Conservation (phyloP, 2,797 vertebrate genomes). For the Coccyzus lansbergi region DNA sequence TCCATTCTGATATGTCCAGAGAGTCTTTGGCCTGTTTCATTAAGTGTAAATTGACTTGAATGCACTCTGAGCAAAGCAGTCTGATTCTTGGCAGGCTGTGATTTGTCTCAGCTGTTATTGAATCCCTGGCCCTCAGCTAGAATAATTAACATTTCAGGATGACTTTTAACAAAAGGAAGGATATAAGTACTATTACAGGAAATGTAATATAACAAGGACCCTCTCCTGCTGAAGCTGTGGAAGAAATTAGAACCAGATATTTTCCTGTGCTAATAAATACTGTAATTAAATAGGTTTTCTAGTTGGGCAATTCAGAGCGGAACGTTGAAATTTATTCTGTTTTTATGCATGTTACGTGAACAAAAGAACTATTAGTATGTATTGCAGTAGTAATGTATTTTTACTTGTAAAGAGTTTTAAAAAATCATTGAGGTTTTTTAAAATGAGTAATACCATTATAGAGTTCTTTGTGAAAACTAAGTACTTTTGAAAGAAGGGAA, state of each 20-base stretch:
- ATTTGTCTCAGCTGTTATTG: too few relatives aligned
- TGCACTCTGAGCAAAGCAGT: too few relatives aligned
- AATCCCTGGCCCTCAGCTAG: too few relatives aligned
- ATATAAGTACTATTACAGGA: too few relatives aligned
- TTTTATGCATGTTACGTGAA: neutral
- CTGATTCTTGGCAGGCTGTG: too few relatives aligned
- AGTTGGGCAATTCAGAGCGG: neutral
- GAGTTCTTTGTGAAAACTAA: conserved; percentile 44
- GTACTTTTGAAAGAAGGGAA: conserved; percentile 55
- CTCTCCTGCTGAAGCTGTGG: neutral
- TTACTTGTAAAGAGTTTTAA: neutral
- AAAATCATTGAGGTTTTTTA: neutral
- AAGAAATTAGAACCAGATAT: conserved; percentile 16
- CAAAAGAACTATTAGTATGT: neutral
- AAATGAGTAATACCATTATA: conserved; percentile 23
- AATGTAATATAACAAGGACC: conserved; percentile 9
- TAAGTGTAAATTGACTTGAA: too few relatives aligned
- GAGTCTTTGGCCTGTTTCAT: too few relatives aligned
- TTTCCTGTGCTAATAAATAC: conserved; percentile 38
- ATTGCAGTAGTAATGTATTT: neutral
- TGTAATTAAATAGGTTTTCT: conserved; percentile 22
- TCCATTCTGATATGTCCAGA: too few relatives aligned
- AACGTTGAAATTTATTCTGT: neutral
- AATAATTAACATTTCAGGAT: too few relatives aligned
- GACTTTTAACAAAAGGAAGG: too few relatives aligned